Percentiles rank a stretch among this genome's conserved stretches.
Conservation (phyloP, 2,797 vertebrate species). For the Anabacerthia variegaticeps region DNA sequence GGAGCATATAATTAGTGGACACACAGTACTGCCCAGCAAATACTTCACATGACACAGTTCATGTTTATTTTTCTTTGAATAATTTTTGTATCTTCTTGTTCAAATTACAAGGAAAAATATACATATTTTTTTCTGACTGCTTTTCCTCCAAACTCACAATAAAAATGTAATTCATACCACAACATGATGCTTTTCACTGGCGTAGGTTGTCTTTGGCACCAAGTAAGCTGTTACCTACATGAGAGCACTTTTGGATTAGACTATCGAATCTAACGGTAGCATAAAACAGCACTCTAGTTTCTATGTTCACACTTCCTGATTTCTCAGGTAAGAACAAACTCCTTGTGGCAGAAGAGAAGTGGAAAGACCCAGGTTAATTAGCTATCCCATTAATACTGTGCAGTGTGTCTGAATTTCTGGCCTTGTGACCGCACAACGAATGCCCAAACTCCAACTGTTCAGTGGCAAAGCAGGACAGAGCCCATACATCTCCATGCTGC, state of each 20-base stretch:
- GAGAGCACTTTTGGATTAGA: background rate
- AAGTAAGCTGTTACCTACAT: background rate
- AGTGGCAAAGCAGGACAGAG: background rate
- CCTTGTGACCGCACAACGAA: constrained; percentile 10
- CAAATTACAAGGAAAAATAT: background rate
- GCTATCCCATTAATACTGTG: rapidly evolving
- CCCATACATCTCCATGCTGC: background rate
- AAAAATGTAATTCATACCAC: background rate
- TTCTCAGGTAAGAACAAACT: background rate
- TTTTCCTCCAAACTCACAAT: background rate
- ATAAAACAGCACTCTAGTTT: background rate
- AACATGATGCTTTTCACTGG: background rate
- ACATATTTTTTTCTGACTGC: rapidly evolving
- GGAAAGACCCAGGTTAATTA: rapidly evolving
- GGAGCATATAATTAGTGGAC: background rate
- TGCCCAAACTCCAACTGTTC: background rate
- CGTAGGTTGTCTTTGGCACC: background rate
- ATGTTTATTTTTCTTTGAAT: background rate
- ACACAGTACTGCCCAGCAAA: background rate
- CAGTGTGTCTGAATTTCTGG: background rate
- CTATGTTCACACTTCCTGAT: background rate
- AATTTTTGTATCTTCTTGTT: background rate
- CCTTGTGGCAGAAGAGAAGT: background rate
- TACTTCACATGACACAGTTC: background rate
- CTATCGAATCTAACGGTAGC: background rate